phyloP scores from a whole-genome alignment of 2,113 vertebrate genomes.

The Eulacestoma nigropectus region DNA sequence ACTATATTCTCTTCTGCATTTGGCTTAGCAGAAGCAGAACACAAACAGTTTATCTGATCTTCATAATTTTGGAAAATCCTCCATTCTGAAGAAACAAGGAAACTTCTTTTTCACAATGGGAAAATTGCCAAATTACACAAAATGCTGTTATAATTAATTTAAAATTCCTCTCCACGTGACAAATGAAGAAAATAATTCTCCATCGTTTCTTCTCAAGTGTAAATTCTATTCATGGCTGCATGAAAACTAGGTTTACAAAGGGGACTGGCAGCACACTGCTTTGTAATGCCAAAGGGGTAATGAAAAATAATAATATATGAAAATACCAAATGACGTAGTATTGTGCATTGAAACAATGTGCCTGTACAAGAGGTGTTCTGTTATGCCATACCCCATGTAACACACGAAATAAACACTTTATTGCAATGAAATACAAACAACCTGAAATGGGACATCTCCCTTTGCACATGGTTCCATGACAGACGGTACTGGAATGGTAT shows the following conservation, averaged over 20 bases:
- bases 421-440: not conserved
- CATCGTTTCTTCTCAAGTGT: not conserved
- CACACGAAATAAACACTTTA: not conserved
- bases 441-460: not conserved
- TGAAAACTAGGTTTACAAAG: not conserved
- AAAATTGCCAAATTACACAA: not conserved
- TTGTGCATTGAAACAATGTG: not conserved
- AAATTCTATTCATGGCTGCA: not conserved
- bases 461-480: not conserved
- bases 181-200: not conserved
- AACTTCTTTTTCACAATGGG: not conserved
- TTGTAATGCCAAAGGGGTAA: not conserved
- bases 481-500: constrained; percentile 10
- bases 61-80: not conserved
- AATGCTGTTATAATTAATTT: not conserved
- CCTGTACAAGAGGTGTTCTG: not conserved
- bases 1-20: not conserved
- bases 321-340: not conserved
- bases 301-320: not conserved
- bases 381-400: not conserved
- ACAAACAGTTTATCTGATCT: not conserved
- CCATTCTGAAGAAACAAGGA: not conserved
- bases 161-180: not conserved
- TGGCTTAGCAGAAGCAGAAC: not conserved
- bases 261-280: not conserved